Evolutionary conservation across 2,797 vertebrate genomes (phyloP).

Genomic region (Peromyscus nudipes): DNA sequence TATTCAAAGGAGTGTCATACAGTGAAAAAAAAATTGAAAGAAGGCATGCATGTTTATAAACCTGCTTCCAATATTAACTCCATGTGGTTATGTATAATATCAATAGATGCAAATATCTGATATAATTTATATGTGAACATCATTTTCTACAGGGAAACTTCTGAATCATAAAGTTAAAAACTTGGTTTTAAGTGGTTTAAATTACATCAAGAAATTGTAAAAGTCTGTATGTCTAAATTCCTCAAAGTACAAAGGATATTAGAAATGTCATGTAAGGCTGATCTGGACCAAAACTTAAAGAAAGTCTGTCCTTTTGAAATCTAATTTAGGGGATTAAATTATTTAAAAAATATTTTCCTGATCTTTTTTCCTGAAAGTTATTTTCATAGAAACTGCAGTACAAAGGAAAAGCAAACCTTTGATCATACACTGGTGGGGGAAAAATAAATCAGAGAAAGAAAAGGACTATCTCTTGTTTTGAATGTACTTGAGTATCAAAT

Average conservation of each 20-base stretch:
- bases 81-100: conserved; percentile 79
- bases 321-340: conserved; percentile 76
- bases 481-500: conserved; percentile 80
- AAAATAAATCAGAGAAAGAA: not conserved
- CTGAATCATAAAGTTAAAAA: conserved; percentile 77
- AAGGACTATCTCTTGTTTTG: conserved; percentile 75
- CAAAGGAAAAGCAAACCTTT: conserved; percentile 76
- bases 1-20: conserved; percentile 75
- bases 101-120: conserved; percentile 64
- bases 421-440: conserved; percentile 36
- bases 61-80: conserved; percentile 77
- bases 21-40: conserved; percentile 55
- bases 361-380: conserved; percentile 74
- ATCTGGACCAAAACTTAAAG: conserved; percentile 82
- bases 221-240: conserved; percentile 73
- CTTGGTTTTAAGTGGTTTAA: conserved; percentile 68
- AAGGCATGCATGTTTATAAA: conserved; percentile 74
- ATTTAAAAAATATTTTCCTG: conserved; percentile 71
- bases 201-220: conserved; percentile 74
- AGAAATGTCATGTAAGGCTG: conserved; percentile 83
- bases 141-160: conserved; percentile 68
- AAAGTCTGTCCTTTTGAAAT: conserved; percentile 78
- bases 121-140: conserved; percentile 61
- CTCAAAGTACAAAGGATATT: conserved; percentile 76
- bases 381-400: conserved; percentile 79